These are phyloP conservation scores for Dasypogon diadema DNA, from an alignment of 2,888 invertebrate species.

Conservation along the genomic window DNA sequence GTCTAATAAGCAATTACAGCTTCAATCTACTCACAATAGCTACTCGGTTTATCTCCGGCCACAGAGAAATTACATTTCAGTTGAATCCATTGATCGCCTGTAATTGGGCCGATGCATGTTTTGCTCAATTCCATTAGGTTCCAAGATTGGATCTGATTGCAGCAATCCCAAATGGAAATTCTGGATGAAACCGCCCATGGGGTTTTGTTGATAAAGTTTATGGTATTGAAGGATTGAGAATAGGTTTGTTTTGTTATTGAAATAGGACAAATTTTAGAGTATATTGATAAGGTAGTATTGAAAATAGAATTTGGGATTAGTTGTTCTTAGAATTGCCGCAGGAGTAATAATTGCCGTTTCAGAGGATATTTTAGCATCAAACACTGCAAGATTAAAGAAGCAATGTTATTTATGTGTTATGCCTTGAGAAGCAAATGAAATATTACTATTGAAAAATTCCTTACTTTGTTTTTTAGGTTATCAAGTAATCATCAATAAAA, in stretches of 20 bases:
- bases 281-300: too few relatives aligned
- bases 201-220: slow-evolving; percentile 33
- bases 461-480: too few relatives aligned
- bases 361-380: too few relatives aligned
- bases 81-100: slow-evolving; percentile 51
- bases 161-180: slow-evolving; percentile 47
- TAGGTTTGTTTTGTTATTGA: slow-evolving; percentile 3
- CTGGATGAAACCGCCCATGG: slow-evolving; percentile 42
- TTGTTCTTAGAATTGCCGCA: too few relatives aligned
- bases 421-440: too few relatives aligned
- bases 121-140: slow-evolving; percentile 45
- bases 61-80: slow-evolving; percentile 55
- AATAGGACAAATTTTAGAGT: neutral
- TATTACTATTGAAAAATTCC: too few relatives aligned
- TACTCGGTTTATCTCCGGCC: slow-evolving; percentile 53
- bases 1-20: slow-evolving; percentile 55
- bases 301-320: too few relatives aligned
- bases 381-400: too few relatives aligned
- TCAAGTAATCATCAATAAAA: too few relatives aligned
- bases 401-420: too few relatives aligned
- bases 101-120: slow-evolving; percentile 55
- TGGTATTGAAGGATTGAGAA: slow-evolving; percentile 22
- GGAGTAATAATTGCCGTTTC: too few relatives aligned
- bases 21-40: slow-evolving; percentile 55
- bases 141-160: slow-evolving; percentile 45